Base-by-base conservation (phyloP, 2,888 invertebrate species). In the Poecilobothrus nobilitatus region DNA sequence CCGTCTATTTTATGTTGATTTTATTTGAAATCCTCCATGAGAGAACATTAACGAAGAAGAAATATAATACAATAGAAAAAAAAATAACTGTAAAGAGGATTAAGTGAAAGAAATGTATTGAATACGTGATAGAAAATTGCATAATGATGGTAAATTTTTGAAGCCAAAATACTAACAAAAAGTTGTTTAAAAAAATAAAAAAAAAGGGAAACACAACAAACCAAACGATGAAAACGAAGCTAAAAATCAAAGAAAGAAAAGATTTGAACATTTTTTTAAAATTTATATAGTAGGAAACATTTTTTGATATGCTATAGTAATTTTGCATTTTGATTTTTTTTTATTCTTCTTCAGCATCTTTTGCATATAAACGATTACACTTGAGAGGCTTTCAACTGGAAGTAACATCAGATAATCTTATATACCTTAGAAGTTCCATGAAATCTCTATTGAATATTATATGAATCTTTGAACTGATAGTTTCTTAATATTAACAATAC, bases 61-160 rank as follows among this genome's bases (percentile, higher is more conserved):
- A 27, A 27, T 27, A 27, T 27, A 53, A 53, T 6, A 53, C 53
- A 18, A 8, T 4, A 41, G 41, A 41, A 53, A 18, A 53, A 53
- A 53, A 9, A 53, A 53, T 2, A 53, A 53, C 37, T 10, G 12
- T 37, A 53, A 18, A 18, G n/a, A 53, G 53, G 2, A 53, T 53
- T 53, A n/a, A 53, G 53, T 53, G 53, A 15, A 53, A 18, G 53
- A 53, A 53, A 53, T 53, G 53, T 53, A 53, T 53, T 53, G 53
- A 53, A 53, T 53, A 53, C 53, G 53, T 53, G 53, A 53, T 53
- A 53, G 53, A 53, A 53, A 53, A 53, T 18, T 53, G 53, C 53
- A 53, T 53, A 15, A 53, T 53, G 53, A 53, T 53, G 12, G 15
- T 12, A 18, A 53, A 53, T 53, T 15, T 41, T 41, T 27, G 3